Conservation (phyloP, 2,888 invertebrate species). For the Invenusta paracnida region DNA sequence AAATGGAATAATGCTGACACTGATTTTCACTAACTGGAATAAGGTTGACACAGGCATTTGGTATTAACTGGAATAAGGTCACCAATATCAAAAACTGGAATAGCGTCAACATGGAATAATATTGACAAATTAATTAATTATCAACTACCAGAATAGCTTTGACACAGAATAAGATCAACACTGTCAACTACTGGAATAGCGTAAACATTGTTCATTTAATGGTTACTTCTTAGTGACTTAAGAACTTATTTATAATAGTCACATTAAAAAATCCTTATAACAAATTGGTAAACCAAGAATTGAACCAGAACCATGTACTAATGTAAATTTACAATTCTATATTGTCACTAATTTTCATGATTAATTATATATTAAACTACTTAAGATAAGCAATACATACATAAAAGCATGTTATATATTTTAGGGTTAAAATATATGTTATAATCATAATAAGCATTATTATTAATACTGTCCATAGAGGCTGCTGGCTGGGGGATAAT, state of each 20-base stretch:
- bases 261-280: background rate
- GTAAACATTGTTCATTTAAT: background rate
- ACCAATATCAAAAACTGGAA: background rate
- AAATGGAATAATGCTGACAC: background rate
- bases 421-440: background rate
- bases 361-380: background rate
- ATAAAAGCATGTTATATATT: background rate
- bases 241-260: background rate
- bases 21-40: background rate
- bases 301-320: background rate
- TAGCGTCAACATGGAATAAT: background rate
- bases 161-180: background rate
- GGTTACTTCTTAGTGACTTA: background rate
- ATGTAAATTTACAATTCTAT: background rate
- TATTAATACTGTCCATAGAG: background rate
- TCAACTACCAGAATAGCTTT: background rate
- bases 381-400: background rate
- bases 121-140: background rate
- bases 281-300: background rate
- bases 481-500: background rate
- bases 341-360: background rate
- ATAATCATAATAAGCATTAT: background rate
- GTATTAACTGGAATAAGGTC: background rate
- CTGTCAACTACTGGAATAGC: background rate
- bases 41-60: background rate